These are phyloP conservation scores for Nibea albiflora DNA, from an alignment of 2,113 vertebrate species.

Conservation along the genomic window DNA sequence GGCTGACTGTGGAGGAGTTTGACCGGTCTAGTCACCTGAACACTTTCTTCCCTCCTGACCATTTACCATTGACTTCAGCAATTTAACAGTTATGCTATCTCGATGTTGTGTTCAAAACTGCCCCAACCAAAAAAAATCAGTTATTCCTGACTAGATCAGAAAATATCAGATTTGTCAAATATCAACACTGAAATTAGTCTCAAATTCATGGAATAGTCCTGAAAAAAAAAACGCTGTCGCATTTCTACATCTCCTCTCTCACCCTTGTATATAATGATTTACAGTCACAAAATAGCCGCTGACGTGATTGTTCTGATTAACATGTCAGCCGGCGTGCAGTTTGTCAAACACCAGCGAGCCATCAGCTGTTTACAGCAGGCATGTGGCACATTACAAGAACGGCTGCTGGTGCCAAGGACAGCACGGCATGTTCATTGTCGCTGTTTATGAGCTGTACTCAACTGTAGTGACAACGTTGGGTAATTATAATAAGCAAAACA, in stretches of 20 bases:
- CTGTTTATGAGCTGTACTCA: conserved; percentile 6
- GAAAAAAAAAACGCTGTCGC: not conserved
- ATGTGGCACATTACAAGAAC: conserved; percentile 43
- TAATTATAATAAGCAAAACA: conserved; percentile 2
- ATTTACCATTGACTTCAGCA: too few species aligned
- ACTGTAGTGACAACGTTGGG: not conserved
- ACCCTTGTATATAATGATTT: not conserved
- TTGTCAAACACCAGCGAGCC: conserved; percentile 28
- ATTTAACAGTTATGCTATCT: too few species aligned
- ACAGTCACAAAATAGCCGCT: conserved; percentile 8
- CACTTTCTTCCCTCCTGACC: too few species aligned
- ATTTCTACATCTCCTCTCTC: not conserved
- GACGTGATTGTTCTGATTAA: conserved; percentile 52
- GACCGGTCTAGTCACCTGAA: too few species aligned
- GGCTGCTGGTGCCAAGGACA: conserved; percentile 22
- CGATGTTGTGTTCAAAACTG: too few species aligned
- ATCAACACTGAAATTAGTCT: too few species aligned
- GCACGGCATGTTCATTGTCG: conserved; percentile 12
- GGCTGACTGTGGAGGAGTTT: too few species aligned
- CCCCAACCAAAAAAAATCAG: too few species aligned
- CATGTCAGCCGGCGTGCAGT: conserved; percentile 34
- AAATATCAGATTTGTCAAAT: too few species aligned
- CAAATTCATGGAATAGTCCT: not conserved
- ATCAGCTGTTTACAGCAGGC: conserved; percentile 60
- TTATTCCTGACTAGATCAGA: too few species aligned